These are phyloP conservation scores for Eupithecia exiguata DNA, from an alignment of 2,888 invertebrate species.

Conservation along the genomic window DNA sequence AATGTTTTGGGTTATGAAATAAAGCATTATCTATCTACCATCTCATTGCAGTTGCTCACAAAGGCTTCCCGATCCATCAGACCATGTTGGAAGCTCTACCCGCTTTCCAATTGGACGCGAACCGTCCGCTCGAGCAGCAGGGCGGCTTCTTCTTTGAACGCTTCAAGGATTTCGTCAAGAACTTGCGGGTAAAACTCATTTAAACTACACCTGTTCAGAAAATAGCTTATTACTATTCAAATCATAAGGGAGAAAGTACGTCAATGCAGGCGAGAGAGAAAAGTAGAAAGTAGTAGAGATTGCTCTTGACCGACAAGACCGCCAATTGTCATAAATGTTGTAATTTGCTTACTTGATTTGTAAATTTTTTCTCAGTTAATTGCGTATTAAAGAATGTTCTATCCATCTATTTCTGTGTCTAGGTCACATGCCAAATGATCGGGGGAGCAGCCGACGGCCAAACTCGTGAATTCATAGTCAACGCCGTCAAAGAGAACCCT, in stretches of 20 bases:
- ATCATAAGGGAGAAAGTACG: no score
- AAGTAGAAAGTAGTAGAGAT: no score
- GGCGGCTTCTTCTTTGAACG: conserved; percentile 47
- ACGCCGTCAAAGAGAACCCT: conserved; percentile 57
- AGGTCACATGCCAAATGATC: conserved; percentile 67
- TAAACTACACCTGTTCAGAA: neutral
- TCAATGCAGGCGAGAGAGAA: no score
- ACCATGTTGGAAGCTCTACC: conserved; percentile 68
- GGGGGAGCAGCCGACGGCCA: conserved; percentile 49
- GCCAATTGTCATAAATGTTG: no score
- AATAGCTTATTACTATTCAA: no score
- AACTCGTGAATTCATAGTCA: conserved; percentile 68
- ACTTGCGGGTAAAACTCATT: conserved; percentile 65
- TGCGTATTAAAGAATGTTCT: no score
- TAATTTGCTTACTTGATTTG: no score
- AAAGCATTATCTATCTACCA: no score
- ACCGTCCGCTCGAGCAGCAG: conserved; percentile 56
- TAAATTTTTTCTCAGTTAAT: no score
- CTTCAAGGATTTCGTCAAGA: conserved; percentile 72
- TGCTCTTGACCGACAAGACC: no score
- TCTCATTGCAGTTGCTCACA: conserved; percentile 86
- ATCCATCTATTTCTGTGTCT: neutral
- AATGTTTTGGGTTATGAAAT: no score
- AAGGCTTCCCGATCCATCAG: conserved; percentile 87
- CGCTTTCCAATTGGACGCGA: conserved; percentile 32